Evolutionary conservation across 2,888 invertebrate genomes (phyloP).

Genomic region (Plagodis dolabraria): DNA sequence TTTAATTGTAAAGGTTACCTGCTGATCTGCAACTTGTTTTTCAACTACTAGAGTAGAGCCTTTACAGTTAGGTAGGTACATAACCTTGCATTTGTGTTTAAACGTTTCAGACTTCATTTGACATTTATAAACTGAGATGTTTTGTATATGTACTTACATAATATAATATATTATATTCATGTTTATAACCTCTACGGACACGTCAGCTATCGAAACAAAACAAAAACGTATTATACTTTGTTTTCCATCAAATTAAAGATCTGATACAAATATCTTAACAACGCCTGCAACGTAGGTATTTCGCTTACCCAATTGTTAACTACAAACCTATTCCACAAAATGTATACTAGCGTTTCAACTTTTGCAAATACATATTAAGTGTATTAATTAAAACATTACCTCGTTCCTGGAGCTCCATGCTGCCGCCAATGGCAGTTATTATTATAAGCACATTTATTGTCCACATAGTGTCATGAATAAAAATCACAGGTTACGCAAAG

Average conservation of each 20-base stretch:
- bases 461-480: conserved; percentile 62
- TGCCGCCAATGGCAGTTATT: conserved; percentile 45
- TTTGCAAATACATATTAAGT: neutral
- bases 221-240: neutral
- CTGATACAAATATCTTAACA: neutral
- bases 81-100: too few relatives aligned
- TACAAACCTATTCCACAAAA: neutral
- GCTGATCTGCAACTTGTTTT: too few relatives aligned
- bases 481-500: conserved; percentile 13
- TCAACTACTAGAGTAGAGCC: too few relatives aligned
- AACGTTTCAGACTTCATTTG: too few relatives aligned
- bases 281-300: neutral
- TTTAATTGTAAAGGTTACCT: too few relatives aligned
- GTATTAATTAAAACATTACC: conserved; percentile 47
- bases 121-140: too few relatives aligned
- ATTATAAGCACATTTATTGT: conserved; percentile 49
- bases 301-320: neutral
- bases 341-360: neutral
- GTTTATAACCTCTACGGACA: neutral
- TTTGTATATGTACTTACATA: too few relatives aligned
- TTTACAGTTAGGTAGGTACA: too few relatives aligned
- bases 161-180: too few relatives aligned
- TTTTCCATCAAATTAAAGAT: neutral
- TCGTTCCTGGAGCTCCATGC: conserved; percentile 73
- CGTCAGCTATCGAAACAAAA: neutral